Conservation (phyloP, 2,113 vertebrate species). For the Chauna torquata region DNA sequence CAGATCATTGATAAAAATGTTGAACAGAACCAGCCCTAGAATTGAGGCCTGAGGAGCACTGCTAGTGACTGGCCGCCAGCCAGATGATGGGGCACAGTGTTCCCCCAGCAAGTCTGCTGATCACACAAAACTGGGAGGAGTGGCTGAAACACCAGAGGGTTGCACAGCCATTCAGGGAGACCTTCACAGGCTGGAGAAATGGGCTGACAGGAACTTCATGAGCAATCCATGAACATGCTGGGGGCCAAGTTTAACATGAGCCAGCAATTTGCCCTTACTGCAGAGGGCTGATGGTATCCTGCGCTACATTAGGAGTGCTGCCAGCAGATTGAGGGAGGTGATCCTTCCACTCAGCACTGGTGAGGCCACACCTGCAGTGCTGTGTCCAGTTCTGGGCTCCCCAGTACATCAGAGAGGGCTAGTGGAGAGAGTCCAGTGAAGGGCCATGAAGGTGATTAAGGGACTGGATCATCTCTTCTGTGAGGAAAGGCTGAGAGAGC, state of each 20-base stretch:
- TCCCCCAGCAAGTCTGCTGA: neutral
- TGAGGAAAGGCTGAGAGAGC: too few species aligned
- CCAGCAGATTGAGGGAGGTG: neutral
- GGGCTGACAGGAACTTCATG: neutral
- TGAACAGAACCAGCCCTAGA: neutral
- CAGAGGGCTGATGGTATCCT: neutral
- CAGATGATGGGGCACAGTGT: neutral
- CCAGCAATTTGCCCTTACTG: neutral
- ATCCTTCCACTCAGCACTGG: neutral
- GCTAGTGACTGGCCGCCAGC: neutral
- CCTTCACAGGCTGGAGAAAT: neutral
- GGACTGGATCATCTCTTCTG: too few species aligned
- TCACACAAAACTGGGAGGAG: neutral
- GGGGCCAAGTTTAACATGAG: neutral
- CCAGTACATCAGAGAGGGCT: neutral
- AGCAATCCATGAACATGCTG: neutral
- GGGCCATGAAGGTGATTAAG: too few species aligned
- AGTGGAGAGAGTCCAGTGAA: too few species aligned
- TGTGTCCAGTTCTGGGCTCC: neutral
- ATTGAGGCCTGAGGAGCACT: neutral
- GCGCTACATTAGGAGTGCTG: neutral
- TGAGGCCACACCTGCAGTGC: neutral
- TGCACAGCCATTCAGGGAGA: neutral
- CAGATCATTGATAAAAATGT: neutral
- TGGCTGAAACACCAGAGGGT: neutral